A percentile compares a stretch with the other conserved stretches of the same genome.
These are phyloP conservation scores for Phyllostomus hastatus DNA, from an alignment of 2,113 vertebrate genomes.

Conservation along the genomic window DNA sequence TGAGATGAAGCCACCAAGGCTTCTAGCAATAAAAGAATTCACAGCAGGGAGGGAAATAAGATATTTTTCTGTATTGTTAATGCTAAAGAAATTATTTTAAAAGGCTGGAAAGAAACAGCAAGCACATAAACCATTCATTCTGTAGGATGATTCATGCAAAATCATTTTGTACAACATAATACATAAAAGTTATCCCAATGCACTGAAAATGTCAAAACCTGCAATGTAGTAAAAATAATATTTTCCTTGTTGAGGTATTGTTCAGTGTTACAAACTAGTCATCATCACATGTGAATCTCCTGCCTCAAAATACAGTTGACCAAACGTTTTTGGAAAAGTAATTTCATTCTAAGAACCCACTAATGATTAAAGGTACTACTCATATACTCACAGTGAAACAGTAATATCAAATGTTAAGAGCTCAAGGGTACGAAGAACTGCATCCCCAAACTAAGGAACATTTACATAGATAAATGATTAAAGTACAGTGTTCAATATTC, in stretches of 20 bases:
- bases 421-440: not conserved
- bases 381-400: not conserved
- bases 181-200: not conserved
- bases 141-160: slow-evolving; percentile 51
- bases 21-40: slow-evolving; percentile 39
- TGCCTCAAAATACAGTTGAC: slow-evolving; percentile 31
- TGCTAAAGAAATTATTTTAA: slow-evolving; percentile 49
- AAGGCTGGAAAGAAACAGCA: slow-evolving; percentile 45
- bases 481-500: not conserved
- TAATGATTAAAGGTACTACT: not conserved
- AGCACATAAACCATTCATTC: slow-evolving; percentile 41
- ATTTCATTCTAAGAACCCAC: not conserved
- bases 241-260: slow-evolving; percentile 44
- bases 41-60: slow-evolving; percentile 18
- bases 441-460: not conserved
- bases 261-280: slow-evolving; percentile 29
- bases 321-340: slow-evolving; percentile 33
- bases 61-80: slow-evolving; percentile 27
- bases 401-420: not conserved
- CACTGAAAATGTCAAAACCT: slow-evolving; percentile 40
- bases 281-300: slow-evolving; percentile 27
- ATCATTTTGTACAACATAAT: not conserved
- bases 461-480: not conserved
- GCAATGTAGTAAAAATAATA: slow-evolving; percentile 21
- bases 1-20: not conserved